Conservation (phyloP, 2,797 vertebrate species). For the Hemibagrus guttatus region DNA sequence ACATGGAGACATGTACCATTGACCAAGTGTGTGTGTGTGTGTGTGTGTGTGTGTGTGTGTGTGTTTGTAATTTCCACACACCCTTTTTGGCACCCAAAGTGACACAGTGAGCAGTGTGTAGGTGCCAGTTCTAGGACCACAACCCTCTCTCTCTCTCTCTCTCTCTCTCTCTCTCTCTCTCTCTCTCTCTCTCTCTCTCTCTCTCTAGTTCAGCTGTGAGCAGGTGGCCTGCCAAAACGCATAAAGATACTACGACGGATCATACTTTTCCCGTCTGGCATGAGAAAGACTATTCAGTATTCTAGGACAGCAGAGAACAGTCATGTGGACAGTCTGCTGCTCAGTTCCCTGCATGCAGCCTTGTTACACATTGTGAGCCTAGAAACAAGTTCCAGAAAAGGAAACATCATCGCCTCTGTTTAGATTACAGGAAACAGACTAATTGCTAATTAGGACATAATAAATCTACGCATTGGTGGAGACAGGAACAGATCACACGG, state of each 20-base stretch:
- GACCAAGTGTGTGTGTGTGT: background rate
- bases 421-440: conserved; percentile 11
- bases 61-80: conserved; percentile 16
- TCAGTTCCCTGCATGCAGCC: background rate
- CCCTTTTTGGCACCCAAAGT: conserved; percentile 25
- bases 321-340: background rate
- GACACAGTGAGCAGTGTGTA: conserved; percentile 19
- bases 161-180: background rate
- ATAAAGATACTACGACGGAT: conserved; percentile 44
- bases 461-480: too few species aligned
- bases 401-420: background rate
- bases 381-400: background rate
- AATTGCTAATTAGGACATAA: conserved; percentile 8
- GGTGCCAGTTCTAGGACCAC: conserved; percentile 32
- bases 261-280: conserved; percentile 29
- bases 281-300: conserved; percentile 25
- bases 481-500: background rate
- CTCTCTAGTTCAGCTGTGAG: conserved; percentile 19
- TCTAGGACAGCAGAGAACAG: conserved; percentile 24
- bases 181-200: background rate
- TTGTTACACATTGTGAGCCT: background rate
- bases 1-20: background rate
- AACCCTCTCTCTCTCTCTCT: background rate
- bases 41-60: background rate
- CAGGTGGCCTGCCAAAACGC: conserved; percentile 43